phyloP scores from a whole-genome alignment of 2,888 invertebrate genomes.

The Agrochola litura region DNA sequence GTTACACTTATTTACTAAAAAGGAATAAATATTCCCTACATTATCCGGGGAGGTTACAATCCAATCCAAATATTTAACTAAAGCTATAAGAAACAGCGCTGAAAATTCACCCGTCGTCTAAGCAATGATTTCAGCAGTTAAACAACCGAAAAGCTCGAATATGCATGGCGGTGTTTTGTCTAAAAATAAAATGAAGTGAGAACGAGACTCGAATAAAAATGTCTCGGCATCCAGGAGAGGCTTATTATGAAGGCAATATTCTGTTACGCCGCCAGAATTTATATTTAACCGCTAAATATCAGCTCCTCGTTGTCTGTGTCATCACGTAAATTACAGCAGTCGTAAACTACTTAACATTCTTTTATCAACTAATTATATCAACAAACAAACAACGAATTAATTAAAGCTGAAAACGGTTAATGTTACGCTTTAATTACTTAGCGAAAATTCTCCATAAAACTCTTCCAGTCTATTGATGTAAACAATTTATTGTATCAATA shows the following conservation, averaged over 20 bases:
- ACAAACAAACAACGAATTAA: conserved; percentile 58
- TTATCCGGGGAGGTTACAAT: conserved; percentile 27
- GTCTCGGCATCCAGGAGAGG: conserved; percentile 71
- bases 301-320: conserved; percentile 66
- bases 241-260: conserved; percentile 86
- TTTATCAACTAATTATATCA: conserved; percentile 69
- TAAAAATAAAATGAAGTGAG: conserved; percentile 84
- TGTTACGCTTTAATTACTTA: conserved; percentile 51
- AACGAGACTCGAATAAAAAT: conserved; percentile 80
- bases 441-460: conserved; percentile 47
- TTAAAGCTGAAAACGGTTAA: conserved; percentile 51
- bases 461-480: conserved; percentile 52
- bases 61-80: conserved; percentile 48
- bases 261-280: conserved; percentile 80
- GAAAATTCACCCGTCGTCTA: conserved; percentile 62
- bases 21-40: not conserved
- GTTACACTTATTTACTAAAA: not conserved
- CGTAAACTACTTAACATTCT: conserved; percentile 68
- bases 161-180: conserved; percentile 77
- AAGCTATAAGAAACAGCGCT: conserved; percentile 29
- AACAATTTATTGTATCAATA: conserved; percentile 68
- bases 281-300: conserved; percentile 76
- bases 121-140: conserved; percentile 70
- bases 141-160: conserved; percentile 72
- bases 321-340: conserved; percentile 70